Evolutionary conservation across 92 coral and sea anemone species (phyloP), one percentile per base, ranked within the genome.

Genomic region (Siderastrea radians): DNA sequence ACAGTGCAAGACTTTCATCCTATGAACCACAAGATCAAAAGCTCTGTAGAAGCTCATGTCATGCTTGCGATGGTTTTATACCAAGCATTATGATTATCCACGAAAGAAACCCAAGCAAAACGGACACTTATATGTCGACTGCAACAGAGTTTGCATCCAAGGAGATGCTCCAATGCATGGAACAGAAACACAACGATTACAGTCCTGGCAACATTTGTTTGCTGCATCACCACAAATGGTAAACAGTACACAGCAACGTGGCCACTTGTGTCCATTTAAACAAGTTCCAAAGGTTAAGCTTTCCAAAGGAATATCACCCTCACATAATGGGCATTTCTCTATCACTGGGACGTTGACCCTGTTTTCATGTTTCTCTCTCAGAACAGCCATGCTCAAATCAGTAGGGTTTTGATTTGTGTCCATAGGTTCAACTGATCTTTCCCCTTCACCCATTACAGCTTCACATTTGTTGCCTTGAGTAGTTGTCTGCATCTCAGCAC

Each of bases 201-300:
- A 90, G 66, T 82, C 90, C 69, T 87, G 93, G 53, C 93, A 90
- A 54, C 93, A 86, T 76, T 81, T 90, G 68, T 50, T 50, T 11
- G 60, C 70, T 46, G 74, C 64, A 58, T 80, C 75, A 43, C 79
- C 46, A 64, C 93, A 90, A 73, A 87, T 68, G 10, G 74, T 68
- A 60, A 86, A 90, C 2, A 79, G 57, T 12, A 81, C 92, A 59
- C 80, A 74, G 12, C 93, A 90, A 14, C 93, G 93, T 68, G 51
- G 66, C 93, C 88, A 90, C 49, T 75, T 67, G 74, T 90, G 93
- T 0, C 86, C 88, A 79, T 87, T 90, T 48, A 59, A 74, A 61
- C 93, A 90, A 15, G 83, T 79, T 63, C 92, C 91, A 9, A 67
- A 68, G 16, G 50, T 54, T 49, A 71, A n/a, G 73, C 77, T 87